Evolutionary conservation across 2,113 vertebrate genomes (phyloP).

Genomic region (Anas platyrhynchos): DNA sequence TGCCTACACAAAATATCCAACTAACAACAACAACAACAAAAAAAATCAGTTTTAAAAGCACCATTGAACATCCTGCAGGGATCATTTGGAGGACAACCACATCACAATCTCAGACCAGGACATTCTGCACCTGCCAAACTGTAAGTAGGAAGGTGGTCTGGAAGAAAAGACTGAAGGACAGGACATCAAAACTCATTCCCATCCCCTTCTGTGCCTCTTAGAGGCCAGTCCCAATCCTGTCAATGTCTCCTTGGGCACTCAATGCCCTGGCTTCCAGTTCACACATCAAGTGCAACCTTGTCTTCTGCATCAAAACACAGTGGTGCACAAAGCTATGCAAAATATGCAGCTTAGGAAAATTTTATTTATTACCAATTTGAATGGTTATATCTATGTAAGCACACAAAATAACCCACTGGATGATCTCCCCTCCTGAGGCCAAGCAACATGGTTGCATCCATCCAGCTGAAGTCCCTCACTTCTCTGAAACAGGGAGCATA

Average conservation of each 20-base stretch:
- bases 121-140: not conserved
- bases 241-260: not conserved
- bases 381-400: not conserved
- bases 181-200: not conserved
- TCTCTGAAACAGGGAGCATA: not conserved
- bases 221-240: not conserved
- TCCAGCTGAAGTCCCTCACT: not conserved
- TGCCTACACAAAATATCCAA: not conserved
- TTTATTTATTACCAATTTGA: not conserved
- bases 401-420: not conserved
- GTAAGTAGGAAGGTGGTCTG: not conserved
- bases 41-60: not conserved
- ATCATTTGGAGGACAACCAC: not conserved
- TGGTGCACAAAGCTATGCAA: not conserved
- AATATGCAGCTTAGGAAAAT: not conserved
- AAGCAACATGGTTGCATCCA: not conserved
- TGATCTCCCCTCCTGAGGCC: not conserved
- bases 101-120: not conserved
- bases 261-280: fast-evolving
- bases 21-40: not conserved
- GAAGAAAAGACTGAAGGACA: not conserved
- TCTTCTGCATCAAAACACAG: not conserved
- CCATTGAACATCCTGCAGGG: not conserved
- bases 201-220: not conserved
- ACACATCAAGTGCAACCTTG: fast-evolving